Base-by-base conservation (phyloP, 2,888 invertebrate species). In the Malachius bipustulatus region DNA sequence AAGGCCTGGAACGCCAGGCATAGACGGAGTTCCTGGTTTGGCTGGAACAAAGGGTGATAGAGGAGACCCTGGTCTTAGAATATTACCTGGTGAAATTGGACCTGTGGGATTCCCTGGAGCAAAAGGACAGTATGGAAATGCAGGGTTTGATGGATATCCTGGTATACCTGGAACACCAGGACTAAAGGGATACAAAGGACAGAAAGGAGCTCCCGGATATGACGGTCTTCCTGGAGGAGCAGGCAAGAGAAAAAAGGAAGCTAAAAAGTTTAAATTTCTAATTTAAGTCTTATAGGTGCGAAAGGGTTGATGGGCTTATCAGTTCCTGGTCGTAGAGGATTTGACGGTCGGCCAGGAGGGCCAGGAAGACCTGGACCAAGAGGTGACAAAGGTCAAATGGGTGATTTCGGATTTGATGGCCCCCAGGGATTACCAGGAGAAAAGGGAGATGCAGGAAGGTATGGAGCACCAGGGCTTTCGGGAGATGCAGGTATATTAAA, bases 41-140 rank as follows among this genome's bases (percentile, higher is more conserved):
- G 49, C 44, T 47, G 77, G 63, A 30, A 56, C 49, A 29, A 56
- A 46, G 52, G 80, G 75, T 37, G 62, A 63, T n/a, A 64, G 67
- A 32, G 75, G 77, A 50, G 67, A 63, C 27, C 59, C 63, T 2
- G 71, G 80, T 47, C 40, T 57, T 42, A 52, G 70, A 61, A 65
- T 77, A 57, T 45, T 63, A 37, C 43, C 63, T 58, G 63, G 80
- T 28, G 51, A 52, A 26, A 58, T 57, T 6, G 71, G 69, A 32
- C 38, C 30, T 8, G 38, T 40, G 2, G 71, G 72, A n/a, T 36
- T 38, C 3, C 28, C 37, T 16, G 57, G 65, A 30, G 42, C 44
- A 3, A 62, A 63, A 47, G 64, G 64, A 10, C 56, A 62, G 42
- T 49, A 49, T 2, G 64, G 64, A 4, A 50, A 56, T 43, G 54